A percentile compares a stretch with the other conserved stretches of the same genome.
Evolutionary conservation across 2,888 invertebrate genomes (phyloP).

Genomic region (Erynnis tages): DNA sequence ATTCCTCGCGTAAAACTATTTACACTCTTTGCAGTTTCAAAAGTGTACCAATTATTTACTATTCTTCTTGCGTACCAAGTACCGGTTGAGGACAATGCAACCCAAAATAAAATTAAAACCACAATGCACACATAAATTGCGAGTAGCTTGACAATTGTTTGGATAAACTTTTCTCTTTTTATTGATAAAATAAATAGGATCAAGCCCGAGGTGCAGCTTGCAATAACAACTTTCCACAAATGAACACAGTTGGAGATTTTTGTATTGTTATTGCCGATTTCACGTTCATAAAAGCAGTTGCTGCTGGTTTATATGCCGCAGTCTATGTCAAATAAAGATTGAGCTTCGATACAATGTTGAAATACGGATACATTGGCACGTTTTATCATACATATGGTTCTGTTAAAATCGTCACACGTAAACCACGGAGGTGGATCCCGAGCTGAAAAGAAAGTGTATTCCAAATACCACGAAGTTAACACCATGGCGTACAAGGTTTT

Average conservation of each 20-base stretch:
- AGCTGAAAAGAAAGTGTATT: conserved; percentile 58
- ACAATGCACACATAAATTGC: conserved; percentile 46
- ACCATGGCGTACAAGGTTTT: conserved; percentile 56
- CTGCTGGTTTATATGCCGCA: conserved; percentile 69
- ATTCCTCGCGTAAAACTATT: conserved; percentile 48
- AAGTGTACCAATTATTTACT: conserved; percentile 43
- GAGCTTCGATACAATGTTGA: conserved; percentile 67
- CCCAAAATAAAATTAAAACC: conserved; percentile 53
- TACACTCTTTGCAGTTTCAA: conserved; percentile 39
- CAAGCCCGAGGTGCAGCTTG: conserved; percentile 41
- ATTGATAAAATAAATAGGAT: conserved; percentile 54
- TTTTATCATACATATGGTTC: conserved; percentile 66
- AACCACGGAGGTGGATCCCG: conserved; percentile 65
- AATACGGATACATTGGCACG: conserved; percentile 59
- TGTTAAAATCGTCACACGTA: conserved; percentile 55
- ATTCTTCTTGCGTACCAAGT: conserved; percentile 59
- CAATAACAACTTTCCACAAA: conserved; percentile 54
- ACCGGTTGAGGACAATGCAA: conserved; percentile 58
- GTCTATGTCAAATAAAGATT: conserved; percentile 55
- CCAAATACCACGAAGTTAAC: conserved; percentile 59
- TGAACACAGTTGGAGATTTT: conserved; percentile 41
- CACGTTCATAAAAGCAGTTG: conserved; percentile 58
- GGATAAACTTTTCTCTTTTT: conserved; percentile 52
- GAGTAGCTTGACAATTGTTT: conserved; percentile 46
- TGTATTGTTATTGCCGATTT: conserved; percentile 58